phyloP scores from a whole-genome alignment of 2,797 vertebrate genomes.

The Semotilus atromaculatus region DNA sequence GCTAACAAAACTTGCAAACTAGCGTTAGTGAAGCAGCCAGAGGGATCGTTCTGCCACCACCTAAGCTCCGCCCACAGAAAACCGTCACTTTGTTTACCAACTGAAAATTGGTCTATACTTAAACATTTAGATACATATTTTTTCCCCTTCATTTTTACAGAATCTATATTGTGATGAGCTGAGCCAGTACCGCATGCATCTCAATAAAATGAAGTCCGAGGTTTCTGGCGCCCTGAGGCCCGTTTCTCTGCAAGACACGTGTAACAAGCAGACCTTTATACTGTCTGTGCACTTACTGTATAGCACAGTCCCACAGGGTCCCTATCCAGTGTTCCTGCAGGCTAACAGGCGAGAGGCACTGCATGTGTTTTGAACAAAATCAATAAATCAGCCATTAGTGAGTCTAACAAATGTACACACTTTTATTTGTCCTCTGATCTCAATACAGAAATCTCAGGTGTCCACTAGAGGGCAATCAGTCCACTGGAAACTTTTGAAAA shows the following conservation, averaged over 20 bases:
- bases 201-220: not conserved
- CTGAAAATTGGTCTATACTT: no score
- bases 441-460: not conserved
- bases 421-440: not conserved
- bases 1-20: no score
- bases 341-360: not conserved
- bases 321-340: not conserved
- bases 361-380: not conserved
- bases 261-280: constrained; percentile 3
- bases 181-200: no score
- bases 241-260: not conserved
- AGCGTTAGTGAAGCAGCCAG: no score
- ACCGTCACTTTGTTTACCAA: no score
- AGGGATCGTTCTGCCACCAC: no score
- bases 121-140: not conserved
- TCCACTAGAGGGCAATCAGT: not conserved
- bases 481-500: constrained; percentile 1
- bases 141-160: not conserved
- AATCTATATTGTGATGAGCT: not conserved
- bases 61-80: no score
- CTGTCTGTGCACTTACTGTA: not conserved
- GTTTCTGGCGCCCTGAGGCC: not conserved
- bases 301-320: not conserved
- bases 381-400: not conserved
- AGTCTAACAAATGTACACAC: not conserved